Percentiles rank a stretch among this genome's conserved stretches.
Evolutionary conservation across 2,888 invertebrate species (phyloP).

Genomic region (Zelleria hepariella): DNA sequence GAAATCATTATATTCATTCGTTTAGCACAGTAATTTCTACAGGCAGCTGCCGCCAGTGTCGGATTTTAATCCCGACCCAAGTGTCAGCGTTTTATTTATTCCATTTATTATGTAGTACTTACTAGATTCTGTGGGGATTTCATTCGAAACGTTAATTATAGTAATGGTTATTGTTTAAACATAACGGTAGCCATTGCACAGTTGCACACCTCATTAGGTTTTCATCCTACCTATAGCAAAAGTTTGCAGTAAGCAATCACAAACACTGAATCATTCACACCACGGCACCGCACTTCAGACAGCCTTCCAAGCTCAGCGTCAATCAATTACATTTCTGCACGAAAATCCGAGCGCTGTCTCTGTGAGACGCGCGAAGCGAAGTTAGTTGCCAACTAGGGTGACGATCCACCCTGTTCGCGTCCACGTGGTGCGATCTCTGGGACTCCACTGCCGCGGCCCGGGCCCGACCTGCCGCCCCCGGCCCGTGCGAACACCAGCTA

Average conservation of each 20-base stretch:
- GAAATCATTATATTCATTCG: no score
- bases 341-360: background rate
- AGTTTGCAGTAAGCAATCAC: no score
- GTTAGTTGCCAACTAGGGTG: background rate
- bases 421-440: background rate
- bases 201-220: background rate
- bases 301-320: background rate
- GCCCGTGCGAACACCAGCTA: background rate
- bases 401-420: background rate
- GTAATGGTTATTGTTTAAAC: no score
- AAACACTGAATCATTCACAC: background rate
- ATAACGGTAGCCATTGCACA: background rate
- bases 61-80: background rate
- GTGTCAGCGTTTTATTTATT: background rate
- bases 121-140: no score
- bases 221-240: background rate
- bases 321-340: background rate
- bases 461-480: background rate
- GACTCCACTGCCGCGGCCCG: background rate
- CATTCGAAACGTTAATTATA: no score
- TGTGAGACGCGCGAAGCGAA: background rate
- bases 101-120: background rate
- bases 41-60: background rate
- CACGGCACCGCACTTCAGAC: background rate
- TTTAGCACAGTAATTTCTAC: no score